Base-by-base conservation (phyloP, 2,888 invertebrate genomes). In the Hecatera dysodea region DNA sequence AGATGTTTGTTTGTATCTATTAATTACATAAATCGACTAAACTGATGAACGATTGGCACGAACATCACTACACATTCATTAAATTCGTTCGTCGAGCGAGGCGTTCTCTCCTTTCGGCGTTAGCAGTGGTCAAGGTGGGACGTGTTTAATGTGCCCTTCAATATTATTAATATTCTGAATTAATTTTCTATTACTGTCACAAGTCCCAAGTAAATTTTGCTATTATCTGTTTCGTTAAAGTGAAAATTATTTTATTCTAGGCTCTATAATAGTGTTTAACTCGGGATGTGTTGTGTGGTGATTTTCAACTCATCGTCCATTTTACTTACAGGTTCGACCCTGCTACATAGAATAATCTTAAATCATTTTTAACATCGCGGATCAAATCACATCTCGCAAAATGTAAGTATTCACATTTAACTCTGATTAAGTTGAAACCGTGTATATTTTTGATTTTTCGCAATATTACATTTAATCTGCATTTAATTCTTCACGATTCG, bases 101-200 rank as follows among this genome's bases (percentile, higher is more conserved):
- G 3, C 19, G 1, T 27, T 29, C 53, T 67, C 72, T 85, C 88
- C 84, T 78, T 86, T 89, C 87, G 82, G 78, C 73, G 76, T 73
- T 84, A 91, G 95, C 95, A 94, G 95, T 92, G 95, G 95, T 93
- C 89, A 71, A 94, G 95, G 95, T 95, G 86, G 91, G 95, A 91
- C 90, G 95, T 90, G 86, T 87, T 83, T 27, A 5, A 9, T 50
- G 50, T 46, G 39, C 63, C 55, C 44, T 61, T 66, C 19, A 36
- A 29, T 29, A 8, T 19, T 19, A 8, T 8, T 7, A 6, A 24
- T 50, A 15, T 50, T 50, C 0, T 22, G 4, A 2, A 27, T 17
- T 27, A 29, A 2, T 53, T 29, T 22, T 48, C 19, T 9, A 46
- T 11, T 46, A 6, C n/a, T n/a, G 9, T n/a, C 6, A 9, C 9